These are phyloP conservation scores for Gibbula magus DNA, from an alignment of 2,888 invertebrate species.

Conservation along the genomic window DNA sequence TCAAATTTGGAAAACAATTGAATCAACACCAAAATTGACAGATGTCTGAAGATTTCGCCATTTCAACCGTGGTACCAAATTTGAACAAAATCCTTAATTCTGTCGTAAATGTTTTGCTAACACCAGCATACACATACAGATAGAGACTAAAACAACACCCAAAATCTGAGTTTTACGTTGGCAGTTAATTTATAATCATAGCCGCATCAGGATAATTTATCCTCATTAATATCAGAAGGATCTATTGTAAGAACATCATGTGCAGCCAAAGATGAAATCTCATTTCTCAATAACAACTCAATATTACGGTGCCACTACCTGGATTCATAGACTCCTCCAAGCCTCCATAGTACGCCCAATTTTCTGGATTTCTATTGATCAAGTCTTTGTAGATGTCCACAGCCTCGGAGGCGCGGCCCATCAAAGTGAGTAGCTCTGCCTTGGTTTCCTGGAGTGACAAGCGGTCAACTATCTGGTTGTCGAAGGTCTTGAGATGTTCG, in stretches of 20 bases:
- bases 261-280: background rate
- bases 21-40: too few species aligned
- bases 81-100: too few species aligned
- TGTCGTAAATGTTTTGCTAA: too few species aligned
- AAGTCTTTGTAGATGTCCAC: slow-evolving; percentile 87
- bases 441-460: slow-evolving; percentile 92
- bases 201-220: background rate
- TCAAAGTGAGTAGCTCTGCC: slow-evolving; percentile 76
- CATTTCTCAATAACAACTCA: too few species aligned
- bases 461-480: slow-evolving; percentile 94
- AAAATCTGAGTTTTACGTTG: background rate
- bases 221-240: background rate
- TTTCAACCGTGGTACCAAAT: too few species aligned
- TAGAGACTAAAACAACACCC: too few species aligned
- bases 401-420: slow-evolving; percentile 82
- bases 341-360: slow-evolving; percentile 92
- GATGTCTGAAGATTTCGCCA: too few species aligned
- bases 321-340: slow-evolving; percentile 85
- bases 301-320: background rate
- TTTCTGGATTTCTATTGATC: slow-evolving; percentile 95
- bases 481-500: slow-evolving; percentile 89
- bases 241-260: background rate
- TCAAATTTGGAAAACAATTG: too few species aligned
- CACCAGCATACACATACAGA: too few species aligned
- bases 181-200: background rate